Evolutionary conservation across 2,888 invertebrate genomes (phyloP).

Genomic region (Galeopsomyia nigrocyanea): DNA sequence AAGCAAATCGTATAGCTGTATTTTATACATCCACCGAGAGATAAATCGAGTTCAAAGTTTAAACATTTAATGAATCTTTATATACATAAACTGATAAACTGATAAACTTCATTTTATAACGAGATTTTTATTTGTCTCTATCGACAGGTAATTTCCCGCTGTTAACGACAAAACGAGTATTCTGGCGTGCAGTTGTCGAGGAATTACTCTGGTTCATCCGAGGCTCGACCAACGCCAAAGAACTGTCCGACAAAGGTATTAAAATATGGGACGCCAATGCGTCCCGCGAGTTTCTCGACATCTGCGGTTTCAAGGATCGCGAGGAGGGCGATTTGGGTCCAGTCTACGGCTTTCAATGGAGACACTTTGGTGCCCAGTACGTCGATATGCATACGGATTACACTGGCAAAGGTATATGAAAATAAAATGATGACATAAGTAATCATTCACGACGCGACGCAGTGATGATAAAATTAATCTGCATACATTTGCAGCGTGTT

Average conservation of each 20-base stretch:
- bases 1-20: neutral
- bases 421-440: too few relatives aligned
- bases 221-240: constrained; percentile 90
- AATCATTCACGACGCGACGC: too few relatives aligned
- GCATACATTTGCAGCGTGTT: too few relatives aligned
- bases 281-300: constrained; percentile 88
- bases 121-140: too few relatives aligned
- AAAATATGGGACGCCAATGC: constrained; percentile 98
- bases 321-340: constrained; percentile 97
- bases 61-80: too few relatives aligned
- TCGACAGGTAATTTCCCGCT: constrained; percentile 79
- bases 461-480: too few relatives aligned
- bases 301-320: constrained; percentile 84
- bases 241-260: constrained; percentile 82
- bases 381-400: constrained; percentile 86
- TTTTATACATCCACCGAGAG: too few relatives aligned
- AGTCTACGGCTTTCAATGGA: constrained; percentile 98
- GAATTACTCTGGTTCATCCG: constrained; percentile 95
- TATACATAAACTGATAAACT: neutral
- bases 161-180: constrained; percentile 94
- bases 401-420: constrained; percentile 71
- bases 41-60: too few relatives aligned
- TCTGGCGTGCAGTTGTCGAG: constrained; percentile 90
- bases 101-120: neutral
- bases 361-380: constrained; percentile 97